phyloP scores from a whole-genome alignment of 53 echinoderm and acorn worm species.

The Echinometra lucunter region DNA sequence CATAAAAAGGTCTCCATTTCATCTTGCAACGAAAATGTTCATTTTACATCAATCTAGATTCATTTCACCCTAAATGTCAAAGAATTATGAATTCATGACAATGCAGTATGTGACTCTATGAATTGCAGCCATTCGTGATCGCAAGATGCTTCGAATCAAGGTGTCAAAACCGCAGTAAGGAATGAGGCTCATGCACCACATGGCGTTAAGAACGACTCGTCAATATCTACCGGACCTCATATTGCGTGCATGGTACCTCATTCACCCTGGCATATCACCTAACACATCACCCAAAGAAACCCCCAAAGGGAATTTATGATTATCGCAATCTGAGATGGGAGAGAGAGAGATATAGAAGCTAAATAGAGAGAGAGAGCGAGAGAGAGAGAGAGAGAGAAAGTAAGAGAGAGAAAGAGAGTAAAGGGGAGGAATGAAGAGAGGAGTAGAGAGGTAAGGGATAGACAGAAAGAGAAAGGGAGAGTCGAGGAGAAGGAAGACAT shows the following conservation, averaged over 20 bases:
- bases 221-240: neutral
- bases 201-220: neutral
- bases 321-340: conserved; percentile 26
- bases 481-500: neutral
- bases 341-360: neutral
- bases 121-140: no score
- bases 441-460: no score
- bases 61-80: no score
- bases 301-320: conserved; percentile 8
- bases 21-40: no score
- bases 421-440: no score
- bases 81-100: no score
- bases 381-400: conserved; percentile 44
- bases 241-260: neutral
- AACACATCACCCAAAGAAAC: neutral
- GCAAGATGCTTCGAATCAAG: neutral
- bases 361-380: neutral
- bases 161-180: neutral
- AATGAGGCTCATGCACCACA: neutral
- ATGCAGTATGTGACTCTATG: no score
- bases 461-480: neutral
- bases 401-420: neutral
- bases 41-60: no score
- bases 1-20: no score
- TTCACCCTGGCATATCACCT: neutral